Conservation (phyloP, 2,113 vertebrate species). For the Laterallus jamaicensis region DNA sequence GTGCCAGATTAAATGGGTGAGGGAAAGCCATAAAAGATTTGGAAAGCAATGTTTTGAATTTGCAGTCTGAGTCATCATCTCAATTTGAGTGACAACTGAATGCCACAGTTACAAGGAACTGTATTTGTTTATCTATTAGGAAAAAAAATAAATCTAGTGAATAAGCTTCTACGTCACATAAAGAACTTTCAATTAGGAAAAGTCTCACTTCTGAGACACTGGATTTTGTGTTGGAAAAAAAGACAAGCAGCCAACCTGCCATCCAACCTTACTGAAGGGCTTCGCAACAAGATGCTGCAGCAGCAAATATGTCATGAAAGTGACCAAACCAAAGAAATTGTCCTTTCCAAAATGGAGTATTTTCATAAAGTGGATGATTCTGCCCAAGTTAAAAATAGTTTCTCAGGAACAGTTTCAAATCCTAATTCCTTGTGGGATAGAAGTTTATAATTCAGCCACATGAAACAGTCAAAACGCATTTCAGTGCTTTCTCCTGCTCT, state of each 20-base stretch:
- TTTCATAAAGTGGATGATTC: not conserved
- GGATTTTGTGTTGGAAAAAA: not conserved
- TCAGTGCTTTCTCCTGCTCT: not conserved
- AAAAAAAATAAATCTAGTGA: not conserved
- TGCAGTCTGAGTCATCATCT: not conserved
- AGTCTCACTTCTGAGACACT: not conserved
- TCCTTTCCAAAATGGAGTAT: not conserved
- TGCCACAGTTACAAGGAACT: not conserved
- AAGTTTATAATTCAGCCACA: not conserved
- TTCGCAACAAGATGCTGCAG: not conserved
- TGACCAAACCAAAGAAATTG: not conserved
- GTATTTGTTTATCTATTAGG: not conserved
- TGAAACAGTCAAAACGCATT: not conserved
- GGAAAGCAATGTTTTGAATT: not conserved
- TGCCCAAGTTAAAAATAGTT: not conserved
- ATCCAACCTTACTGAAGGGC: not conserved
- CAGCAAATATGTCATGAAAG: not conserved
- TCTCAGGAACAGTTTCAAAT: not conserved
- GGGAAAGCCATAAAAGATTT: not conserved
- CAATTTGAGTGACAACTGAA: not conserved
- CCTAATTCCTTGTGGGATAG: not conserved
- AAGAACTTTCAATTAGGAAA: not conserved
- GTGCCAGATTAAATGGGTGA: not conserved
- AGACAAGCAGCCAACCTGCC: not conserved
- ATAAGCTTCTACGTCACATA: not conserved